A percentile compares a stretch with the other conserved stretches of the same genome.
These are phyloP conservation scores for Phylloscopus trochilus DNA, from an alignment of 2,113 vertebrate genomes.

Conservation along the genomic window DNA sequence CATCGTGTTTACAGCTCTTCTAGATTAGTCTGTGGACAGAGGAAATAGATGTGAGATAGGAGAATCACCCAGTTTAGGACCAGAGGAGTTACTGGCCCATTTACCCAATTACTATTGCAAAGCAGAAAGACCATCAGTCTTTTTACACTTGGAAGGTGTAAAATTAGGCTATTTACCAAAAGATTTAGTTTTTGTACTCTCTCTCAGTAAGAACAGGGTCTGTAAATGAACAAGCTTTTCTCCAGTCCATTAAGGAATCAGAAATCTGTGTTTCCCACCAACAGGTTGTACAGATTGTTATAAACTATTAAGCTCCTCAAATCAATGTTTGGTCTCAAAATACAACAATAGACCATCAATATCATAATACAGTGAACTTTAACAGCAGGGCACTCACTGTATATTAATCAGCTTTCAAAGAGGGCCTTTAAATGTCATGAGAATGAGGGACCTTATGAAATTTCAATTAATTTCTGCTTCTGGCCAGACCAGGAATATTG, in stretches of 20 bases:
- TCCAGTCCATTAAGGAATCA: neutral
- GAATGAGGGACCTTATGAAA: neutral
- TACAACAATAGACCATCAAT: neutral
- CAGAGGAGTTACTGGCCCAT: neutral
- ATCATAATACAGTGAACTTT: neutral
- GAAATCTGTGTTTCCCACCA: neutral
- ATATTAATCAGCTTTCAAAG: constrained; percentile 20
- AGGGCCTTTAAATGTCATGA: neutral
- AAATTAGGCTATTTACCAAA: neutral
- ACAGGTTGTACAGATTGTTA: neutral
- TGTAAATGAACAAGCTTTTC: neutral
- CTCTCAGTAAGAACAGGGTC: neutral
- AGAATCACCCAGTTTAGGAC: neutral
- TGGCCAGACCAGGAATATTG: neutral
- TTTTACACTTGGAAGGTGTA: neutral
- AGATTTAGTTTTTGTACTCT: neutral
- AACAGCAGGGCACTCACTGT: neutral
- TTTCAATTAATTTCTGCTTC: neutral
- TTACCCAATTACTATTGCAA: neutral
- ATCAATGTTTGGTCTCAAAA: constrained; percentile 1
- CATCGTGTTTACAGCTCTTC: neutral
- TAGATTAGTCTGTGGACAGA: neutral
- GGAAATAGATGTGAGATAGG: neutral
- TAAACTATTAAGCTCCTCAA: neutral
- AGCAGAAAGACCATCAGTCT: neutral